These are phyloP conservation scores for Elgaria multicarinata DNA, from an alignment of 2,113 vertebrate genomes.

Conservation along the genomic window DNA sequence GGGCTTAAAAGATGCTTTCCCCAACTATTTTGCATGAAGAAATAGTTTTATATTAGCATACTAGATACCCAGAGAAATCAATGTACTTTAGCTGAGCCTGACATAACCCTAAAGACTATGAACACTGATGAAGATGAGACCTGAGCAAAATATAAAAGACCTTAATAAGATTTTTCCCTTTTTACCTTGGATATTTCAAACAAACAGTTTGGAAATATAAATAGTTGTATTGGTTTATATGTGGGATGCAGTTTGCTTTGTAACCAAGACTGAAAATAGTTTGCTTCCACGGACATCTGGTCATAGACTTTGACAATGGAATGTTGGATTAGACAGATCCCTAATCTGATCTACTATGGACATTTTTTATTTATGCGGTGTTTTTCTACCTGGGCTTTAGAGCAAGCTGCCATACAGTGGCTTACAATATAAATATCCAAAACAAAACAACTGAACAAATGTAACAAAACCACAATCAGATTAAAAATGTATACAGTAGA, in stretches of 20 bases:
- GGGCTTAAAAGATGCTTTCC: neutral
- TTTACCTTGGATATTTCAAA: neutral
- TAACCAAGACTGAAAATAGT: neutral
- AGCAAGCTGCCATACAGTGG: neutral
- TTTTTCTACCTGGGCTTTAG: neutral
- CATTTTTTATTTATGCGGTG: neutral
- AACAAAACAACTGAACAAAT: neutral
- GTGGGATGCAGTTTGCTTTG: neutral
- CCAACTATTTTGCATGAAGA: constrained; percentile 3
- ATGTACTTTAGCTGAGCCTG: constrained; percentile 17
- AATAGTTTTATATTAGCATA: constrained; percentile 1
- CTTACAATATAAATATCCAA: neutral
- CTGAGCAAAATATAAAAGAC: neutral
- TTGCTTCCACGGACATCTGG: neutral
- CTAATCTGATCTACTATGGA: neutral
- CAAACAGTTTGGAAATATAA: neutral
- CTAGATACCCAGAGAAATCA: neutral
- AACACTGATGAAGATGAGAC: constrained; percentile 8
- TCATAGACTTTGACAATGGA: neutral
- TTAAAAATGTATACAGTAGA: neutral
- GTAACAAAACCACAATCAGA: neutral
- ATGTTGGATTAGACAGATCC: neutral
- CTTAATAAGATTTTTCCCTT: constrained; percentile 1
- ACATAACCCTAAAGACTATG: constrained; percentile 3
- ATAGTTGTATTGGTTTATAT: neutral